These are phyloP conservation scores for Upupa epops DNA, from an alignment of 2,113 vertebrate genomes.

Conservation along the genomic window DNA sequence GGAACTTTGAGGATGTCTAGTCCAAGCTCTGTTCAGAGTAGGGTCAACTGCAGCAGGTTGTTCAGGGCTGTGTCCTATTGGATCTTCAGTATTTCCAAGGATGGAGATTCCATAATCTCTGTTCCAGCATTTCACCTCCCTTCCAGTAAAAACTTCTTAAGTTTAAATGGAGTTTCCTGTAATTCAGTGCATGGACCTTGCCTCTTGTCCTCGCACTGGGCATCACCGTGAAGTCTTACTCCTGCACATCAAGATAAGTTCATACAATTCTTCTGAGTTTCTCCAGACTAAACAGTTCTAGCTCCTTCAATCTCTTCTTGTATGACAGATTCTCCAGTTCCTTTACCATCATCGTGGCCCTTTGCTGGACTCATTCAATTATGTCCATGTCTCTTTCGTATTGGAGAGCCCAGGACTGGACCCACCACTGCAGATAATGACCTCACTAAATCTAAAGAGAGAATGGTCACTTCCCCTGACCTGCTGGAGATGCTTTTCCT, in stretches of 20 bases:
- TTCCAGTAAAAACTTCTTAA: background rate
- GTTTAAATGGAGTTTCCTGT: background rate
- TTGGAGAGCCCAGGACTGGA: background rate
- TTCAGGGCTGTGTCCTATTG: background rate
- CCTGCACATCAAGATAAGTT: background rate
- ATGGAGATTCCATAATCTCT: background rate
- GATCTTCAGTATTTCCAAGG: background rate
- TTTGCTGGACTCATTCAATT: background rate
- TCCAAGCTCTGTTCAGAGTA: background rate
- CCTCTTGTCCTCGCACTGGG: background rate
- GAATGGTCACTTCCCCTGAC: background rate
- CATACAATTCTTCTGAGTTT: background rate
- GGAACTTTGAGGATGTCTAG: background rate
- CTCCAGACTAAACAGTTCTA: background rate
- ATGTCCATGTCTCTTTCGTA: background rate
- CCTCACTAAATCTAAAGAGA: background rate
- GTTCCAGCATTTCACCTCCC: background rate
- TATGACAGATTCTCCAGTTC: background rate
- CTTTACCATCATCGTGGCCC: background rate
- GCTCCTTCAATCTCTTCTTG: background rate
- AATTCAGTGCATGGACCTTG: accelerated
- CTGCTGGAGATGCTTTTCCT: background rate
- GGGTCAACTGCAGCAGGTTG: background rate
- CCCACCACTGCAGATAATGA: background rate
- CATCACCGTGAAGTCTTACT: background rate